Evolutionary conservation across 2,797 vertebrate genomes (phyloP).

Genomic region (Acanthurus leucopareius): DNA sequence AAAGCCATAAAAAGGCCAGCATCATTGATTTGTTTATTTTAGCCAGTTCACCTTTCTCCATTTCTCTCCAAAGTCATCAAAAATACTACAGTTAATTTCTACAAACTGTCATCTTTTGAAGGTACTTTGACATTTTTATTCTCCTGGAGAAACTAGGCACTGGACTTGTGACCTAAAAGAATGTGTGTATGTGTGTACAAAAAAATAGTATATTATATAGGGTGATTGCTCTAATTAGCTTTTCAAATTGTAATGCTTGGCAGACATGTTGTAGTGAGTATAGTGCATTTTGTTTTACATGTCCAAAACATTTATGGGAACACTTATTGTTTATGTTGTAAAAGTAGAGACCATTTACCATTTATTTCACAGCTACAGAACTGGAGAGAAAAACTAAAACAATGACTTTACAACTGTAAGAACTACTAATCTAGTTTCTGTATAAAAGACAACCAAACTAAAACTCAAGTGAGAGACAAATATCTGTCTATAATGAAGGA

Average conservation of each 20-base stretch:
- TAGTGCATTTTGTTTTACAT: conserved; percentile 14
- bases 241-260: conserved; percentile 11
- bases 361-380: conserved; percentile 18
- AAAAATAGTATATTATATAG: conserved; percentile 16
- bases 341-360: not conserved
- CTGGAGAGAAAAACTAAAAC: conserved; percentile 11
- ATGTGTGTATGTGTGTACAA: too few relatives aligned
- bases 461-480: not conserved
- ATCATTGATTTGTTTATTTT: conserved; percentile 49
- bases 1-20: conserved; percentile 42
- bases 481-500: not conserved
- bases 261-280: conserved; percentile 17
- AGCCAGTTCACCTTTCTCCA: conserved; percentile 42
- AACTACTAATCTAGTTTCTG: conserved; percentile 3
- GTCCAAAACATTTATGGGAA: conserved; percentile 20
- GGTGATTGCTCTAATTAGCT: conserved; percentile 42
- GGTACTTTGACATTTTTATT: conserved; percentile 54
- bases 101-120: conserved; percentile 48
- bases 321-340: conserved; percentile 27
- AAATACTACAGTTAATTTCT: conserved; percentile 52
- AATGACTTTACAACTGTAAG: not conserved
- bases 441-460: conserved; percentile 5
- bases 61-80: conserved; percentile 36
- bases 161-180: conserved; percentile 28
- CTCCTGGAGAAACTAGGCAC: conserved; percentile 52